Evolutionary conservation across 2,113 vertebrate genomes (phyloP).

Genomic region (Noturus placidus): DNA sequence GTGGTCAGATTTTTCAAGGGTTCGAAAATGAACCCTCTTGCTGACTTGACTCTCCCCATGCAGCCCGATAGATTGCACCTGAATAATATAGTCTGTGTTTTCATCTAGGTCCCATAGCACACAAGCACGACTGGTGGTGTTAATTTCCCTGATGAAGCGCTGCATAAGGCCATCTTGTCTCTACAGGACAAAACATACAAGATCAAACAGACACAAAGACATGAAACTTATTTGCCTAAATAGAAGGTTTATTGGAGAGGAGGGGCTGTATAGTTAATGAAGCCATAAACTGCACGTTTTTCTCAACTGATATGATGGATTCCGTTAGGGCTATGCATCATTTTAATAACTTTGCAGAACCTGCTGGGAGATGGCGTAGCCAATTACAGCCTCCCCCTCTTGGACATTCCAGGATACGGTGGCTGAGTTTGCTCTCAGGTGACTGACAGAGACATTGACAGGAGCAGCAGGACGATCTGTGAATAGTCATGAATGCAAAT

Average conservation of each 20-base stretch:
- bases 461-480: constrained; percentile 79
- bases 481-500: constrained; percentile 29
- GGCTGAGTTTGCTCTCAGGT: constrained; percentile 91
- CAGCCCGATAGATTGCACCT: constrained; percentile 88
- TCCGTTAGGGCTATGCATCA: constrained; percentile 5
- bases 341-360: constrained; percentile 64
- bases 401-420: constrained; percentile 94
- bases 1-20: constrained; percentile 87
- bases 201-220: constrained; percentile 16
- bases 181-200: constrained; percentile 64
- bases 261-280: neutral
- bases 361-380: constrained; percentile 94
- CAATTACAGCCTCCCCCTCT: constrained; percentile 90
- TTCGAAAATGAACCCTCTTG: constrained; percentile 86
- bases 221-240: constrained; percentile 9
- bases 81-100: constrained; percentile 90
- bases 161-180: constrained; percentile 92
- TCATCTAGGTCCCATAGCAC: constrained; percentile 94
- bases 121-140: constrained; percentile 90
- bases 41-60: constrained; percentile 88
- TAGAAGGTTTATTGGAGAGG: constrained; percentile 33
- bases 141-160: constrained; percentile 94
- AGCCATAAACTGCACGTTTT: constrained; percentile 4
- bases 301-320: constrained; percentile 2
- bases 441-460: constrained; percentile 92